Evolutionary conservation across 2,113 vertebrate species (phyloP), one percentile per base, ranked within the genome.

Genomic region (Dasyprocta punctata): DNA sequence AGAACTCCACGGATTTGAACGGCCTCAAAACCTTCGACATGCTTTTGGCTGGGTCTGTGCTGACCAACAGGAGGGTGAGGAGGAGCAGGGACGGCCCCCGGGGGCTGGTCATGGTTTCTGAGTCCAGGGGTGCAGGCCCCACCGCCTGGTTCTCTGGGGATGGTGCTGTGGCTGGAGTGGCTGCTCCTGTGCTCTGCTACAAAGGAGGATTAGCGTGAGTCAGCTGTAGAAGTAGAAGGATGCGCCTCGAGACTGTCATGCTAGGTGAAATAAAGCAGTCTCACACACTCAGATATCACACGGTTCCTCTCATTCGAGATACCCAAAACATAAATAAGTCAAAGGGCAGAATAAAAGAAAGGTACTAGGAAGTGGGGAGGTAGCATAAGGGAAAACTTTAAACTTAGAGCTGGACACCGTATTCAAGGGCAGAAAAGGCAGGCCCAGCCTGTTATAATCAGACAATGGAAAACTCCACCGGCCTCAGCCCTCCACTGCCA

Each of bases 81-180:
- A 96, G 73, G 20, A 97, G 7, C 52, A 96, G 49, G 17, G 14
- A 69, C 65, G 82, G 20, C 28, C 69, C 52, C 60, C 20, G 33
- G 83, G 19, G 0, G 12, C 61, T 77, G 22, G 28, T 67, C 97
- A 98, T 96, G 77, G 47, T 60, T 78, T 67, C 17, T 83, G 28
- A 2, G 13, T 60, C 44, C 12, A 36, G n/a, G 47, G 80, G 3
- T 22, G 56, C 24, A 89, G 44, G 4, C 41, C 22, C 2, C 24
- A 85, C 26, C 38, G 4, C 10, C 36, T 88, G 0, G n/a, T 71
- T 3, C 1, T 71, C 16, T 86, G 67, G 67, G 28, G 58, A 38
- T 82, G 52, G 67, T 73, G 54, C 58, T 78, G 28, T 8, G 12
- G 14, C 1, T 63, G 19, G 9, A 17, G 41, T 80, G 56, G 9